Evolutionary conservation across 2,113 vertebrate genomes (phyloP).

Genomic region (Burhinus bistriatus): DNA sequence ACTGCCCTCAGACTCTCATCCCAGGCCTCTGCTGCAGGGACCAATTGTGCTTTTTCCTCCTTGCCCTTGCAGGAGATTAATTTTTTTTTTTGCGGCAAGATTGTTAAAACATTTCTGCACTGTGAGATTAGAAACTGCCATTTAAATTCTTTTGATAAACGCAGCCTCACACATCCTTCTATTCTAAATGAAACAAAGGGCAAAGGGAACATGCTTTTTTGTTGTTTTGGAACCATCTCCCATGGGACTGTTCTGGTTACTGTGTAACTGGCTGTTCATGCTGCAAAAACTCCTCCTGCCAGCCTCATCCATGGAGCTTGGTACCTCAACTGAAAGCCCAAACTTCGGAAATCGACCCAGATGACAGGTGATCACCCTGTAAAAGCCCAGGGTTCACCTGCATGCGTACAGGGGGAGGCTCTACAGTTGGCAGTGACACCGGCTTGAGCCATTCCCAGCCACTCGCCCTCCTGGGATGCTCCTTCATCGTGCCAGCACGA

Average conservation of each 20-base stretch:
- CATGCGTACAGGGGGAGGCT: background rate
- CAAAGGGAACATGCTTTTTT: background rate
- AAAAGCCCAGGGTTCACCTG: background rate
- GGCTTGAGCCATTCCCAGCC: background rate
- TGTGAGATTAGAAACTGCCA: conserved; percentile 23
- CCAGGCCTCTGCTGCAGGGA: background rate
- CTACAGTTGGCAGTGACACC: background rate
- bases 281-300: background rate
- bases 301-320: background rate
- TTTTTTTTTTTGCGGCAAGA: background rate
- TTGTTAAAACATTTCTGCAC: conserved; percentile 28
- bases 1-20: background rate
- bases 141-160: background rate
- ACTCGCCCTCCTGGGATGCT: background rate
- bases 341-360: background rate
- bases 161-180: conserved; percentile 49
- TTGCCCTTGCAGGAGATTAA: background rate
- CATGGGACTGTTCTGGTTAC: background rate
- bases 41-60: background rate
- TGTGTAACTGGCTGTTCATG: background rate
- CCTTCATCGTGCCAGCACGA: background rate
- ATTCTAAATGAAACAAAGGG: conserved; percentile 53
- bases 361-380: background rate
- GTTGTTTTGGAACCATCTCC: background rate
- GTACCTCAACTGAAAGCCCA: background rate